A percentile compares a stretch with the other conserved stretches of the same genome.
Evolutionary conservation across 2,113 vertebrate species (phyloP).

Genomic region (Cygnus buccinator): DNA sequence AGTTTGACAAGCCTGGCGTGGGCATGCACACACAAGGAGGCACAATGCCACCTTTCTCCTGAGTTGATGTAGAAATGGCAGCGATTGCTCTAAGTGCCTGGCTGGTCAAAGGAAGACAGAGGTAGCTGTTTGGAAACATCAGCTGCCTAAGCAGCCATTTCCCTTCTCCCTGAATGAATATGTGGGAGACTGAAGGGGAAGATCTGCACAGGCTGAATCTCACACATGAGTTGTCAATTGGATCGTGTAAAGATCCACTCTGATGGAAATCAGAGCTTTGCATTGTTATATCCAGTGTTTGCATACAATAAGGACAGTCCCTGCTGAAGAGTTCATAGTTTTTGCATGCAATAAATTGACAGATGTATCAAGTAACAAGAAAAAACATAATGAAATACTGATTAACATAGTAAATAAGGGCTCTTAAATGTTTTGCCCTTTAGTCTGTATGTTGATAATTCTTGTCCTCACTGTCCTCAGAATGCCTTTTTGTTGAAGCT

Average conservation of each 20-base stretch:
- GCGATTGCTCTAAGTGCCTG: neutral
- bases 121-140: neutral
- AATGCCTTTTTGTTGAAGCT: neutral
- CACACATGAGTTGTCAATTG: conserved; percentile 69
- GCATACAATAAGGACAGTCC: neutral
- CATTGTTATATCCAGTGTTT: neutral
- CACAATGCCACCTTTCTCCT: neutral
- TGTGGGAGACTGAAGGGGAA: conserved; percentile 28
- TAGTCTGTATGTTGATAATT: neutral
- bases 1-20: neutral
- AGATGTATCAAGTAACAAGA: neutral
- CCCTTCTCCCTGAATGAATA: conserved; percentile 33
- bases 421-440: neutral
- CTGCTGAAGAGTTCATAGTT: neutral
- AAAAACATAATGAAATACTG: neutral
- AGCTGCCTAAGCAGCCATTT: neutral
- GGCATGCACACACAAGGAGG: neutral
- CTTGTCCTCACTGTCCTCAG: neutral
- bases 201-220: conserved; percentile 1
- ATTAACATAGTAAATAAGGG: neutral
- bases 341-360: neutral
- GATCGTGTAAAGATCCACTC: conserved; percentile 53
- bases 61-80: neutral
- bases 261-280: conserved; percentile 48
- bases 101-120: neutral